These are phyloP conservation scores for Helicorthomorpha holstii DNA, from an alignment of 1,140 invertebrate genomes.

Conservation along the genomic window DNA sequence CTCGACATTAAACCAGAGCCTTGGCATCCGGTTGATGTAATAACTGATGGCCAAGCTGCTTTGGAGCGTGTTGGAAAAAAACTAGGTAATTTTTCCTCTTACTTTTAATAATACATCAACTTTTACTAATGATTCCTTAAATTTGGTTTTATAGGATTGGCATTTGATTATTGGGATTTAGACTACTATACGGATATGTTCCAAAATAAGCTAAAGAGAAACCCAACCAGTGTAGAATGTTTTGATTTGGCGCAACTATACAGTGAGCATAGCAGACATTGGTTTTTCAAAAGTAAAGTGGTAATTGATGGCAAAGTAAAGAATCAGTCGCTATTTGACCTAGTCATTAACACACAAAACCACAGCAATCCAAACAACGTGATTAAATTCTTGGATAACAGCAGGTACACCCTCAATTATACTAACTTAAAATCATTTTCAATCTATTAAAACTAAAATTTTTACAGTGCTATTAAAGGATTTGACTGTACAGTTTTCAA, in stretches of 20 bases:
- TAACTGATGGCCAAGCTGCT: slow-evolving; percentile 53
- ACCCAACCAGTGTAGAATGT: slow-evolving; percentile 93
- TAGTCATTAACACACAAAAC: slow-evolving; percentile 80
- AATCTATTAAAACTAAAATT: slow-evolving; percentile 9
- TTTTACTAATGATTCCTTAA: slow-evolving; percentile 15
- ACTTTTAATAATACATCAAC: neutral
- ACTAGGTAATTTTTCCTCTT: slow-evolving; percentile 37
- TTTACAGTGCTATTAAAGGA: slow-evolving; percentile 71
- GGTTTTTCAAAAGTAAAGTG: slow-evolving; percentile 76
- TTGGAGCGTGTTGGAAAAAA: slow-evolving; percentile 65
- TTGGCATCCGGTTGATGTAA: slow-evolving; percentile 68
- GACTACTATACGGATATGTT: slow-evolving; percentile 72
- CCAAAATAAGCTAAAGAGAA: slow-evolving; percentile 58
- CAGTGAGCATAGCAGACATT: slow-evolving; percentile 81
- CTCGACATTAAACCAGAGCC: slow-evolving; percentile 41
- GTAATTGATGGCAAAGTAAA: slow-evolving; percentile 62
- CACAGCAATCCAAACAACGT: slow-evolving; percentile 73
- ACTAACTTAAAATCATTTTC: neutral
- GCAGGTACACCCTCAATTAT: slow-evolving; percentile 41
- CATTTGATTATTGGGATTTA: slow-evolving; percentile 75
- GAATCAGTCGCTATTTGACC: slow-evolving; percentile 67
- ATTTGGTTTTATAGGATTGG: slow-evolving; percentile 34
- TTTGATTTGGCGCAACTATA: slow-evolving; percentile 98
- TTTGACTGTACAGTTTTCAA: slow-evolving; percentile 46
- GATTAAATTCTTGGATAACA: slow-evolving; percentile 95